These are phyloP conservation scores for Balanococcus diminutus DNA, from an alignment of 2,888 invertebrate species.

Conservation along the genomic window DNA sequence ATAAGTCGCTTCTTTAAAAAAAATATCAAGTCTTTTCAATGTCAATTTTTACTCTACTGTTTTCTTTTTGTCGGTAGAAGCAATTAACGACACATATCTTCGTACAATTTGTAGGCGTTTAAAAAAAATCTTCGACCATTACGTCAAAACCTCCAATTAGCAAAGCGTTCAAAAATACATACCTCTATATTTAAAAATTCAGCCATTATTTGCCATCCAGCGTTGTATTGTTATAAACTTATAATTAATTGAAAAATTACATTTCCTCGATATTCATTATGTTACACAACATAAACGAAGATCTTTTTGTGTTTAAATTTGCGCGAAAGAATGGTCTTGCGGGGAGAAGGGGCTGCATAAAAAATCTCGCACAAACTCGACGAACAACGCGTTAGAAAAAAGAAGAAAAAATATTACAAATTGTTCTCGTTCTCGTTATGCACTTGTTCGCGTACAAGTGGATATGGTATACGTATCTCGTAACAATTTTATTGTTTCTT, in stretches of 20 bases:
- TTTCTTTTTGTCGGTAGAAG: neutral
- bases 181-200: neutral
- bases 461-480: neutral
- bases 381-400: neutral
- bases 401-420: neutral
- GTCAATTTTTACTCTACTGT: neutral
- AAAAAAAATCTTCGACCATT: neutral
- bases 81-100: neutral
- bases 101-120: neutral
- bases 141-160: neutral
- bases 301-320: neutral
- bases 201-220: neutral
- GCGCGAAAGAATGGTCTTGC: neutral
- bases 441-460: too few relatives aligned
- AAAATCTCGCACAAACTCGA: neutral
- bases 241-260: constrained; percentile 17
- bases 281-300: neutral
- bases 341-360: neutral
- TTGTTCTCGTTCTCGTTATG: neutral
- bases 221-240: neutral
- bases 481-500: neutral
- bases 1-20: too few relatives aligned
- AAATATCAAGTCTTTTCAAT: too few relatives aligned
- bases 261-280: neutral
- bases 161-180: neutral